Percentiles rank a stretch among this genome's conserved stretches.
Conservation (phyloP, 1,140 invertebrate species). For the Drosophila melanica region DNA sequence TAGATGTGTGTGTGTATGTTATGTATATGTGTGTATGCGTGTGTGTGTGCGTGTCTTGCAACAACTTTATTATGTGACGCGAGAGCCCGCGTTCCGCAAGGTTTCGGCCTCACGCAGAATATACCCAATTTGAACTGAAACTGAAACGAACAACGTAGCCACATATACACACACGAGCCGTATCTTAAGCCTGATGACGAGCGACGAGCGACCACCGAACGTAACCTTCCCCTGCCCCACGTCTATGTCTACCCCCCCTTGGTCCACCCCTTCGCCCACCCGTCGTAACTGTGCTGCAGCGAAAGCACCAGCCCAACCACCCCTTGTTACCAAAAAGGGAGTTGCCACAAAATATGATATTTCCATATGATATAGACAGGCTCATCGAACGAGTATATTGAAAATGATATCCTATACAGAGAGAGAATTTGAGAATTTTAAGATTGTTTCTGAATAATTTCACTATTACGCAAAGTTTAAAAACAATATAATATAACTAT, state of each 20-base stretch:
- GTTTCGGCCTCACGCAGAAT: slow-evolving; percentile 63
- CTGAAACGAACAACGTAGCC: slow-evolving; percentile 45
- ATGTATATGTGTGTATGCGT: not conserved
- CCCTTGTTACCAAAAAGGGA: slow-evolving; percentile 4
- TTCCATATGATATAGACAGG: not conserved
- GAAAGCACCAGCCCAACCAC: slow-evolving; percentile 9
- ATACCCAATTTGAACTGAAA: slow-evolving; percentile 65
- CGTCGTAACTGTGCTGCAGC: not conserved
- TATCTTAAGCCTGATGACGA: not conserved
- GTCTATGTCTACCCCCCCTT: too few relatives aligned
- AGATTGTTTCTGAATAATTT: not conserved
- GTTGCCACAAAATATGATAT: slow-evolving; percentile 7
- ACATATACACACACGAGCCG: slow-evolving; percentile 45
- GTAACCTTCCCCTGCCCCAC: not conserved
- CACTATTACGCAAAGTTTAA: not conserved
- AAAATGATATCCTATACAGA: too few relatives aligned
- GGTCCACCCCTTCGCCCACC: too few relatives aligned
- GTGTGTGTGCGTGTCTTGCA: slow-evolving; percentile 43
- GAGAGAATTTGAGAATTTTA: not conserved
- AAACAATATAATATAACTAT: not conserved
- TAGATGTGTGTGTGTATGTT: not conserved
- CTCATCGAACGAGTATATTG: not conserved
- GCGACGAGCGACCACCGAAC: not conserved
- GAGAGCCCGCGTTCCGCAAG: slow-evolving; percentile 42
- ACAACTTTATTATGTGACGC: slow-evolving; percentile 54